Percentiles rank a stretch among this genome's conserved stretches.
Conservation (phyloP, 1,140 invertebrate species). For the Lucilia sericata region DNA sequence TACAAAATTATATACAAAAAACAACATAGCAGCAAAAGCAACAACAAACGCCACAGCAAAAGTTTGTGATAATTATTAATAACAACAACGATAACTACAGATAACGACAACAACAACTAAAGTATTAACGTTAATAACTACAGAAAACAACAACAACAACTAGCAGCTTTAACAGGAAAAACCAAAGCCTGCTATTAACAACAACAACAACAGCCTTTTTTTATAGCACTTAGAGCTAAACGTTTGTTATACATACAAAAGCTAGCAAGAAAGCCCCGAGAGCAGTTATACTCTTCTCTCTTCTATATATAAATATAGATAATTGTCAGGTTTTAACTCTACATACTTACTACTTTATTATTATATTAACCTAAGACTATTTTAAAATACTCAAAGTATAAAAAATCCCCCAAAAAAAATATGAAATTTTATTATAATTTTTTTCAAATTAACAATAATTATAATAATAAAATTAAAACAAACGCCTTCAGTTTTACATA, state of each 20-base stretch:
- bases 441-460: neutral
- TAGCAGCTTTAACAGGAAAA: conserved; percentile 72
- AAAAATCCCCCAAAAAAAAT: no score
- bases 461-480: neutral
- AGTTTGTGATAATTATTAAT: neutral
- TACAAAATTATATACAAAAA: neutral
- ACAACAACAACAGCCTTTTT: neutral
- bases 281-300: no score
- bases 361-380: conserved; percentile 29
- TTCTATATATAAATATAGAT: neutral
- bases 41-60: neutral
- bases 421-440: neutral
- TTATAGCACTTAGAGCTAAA: no score
- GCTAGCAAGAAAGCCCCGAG: no score
- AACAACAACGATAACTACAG: neutral
- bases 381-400: neutral
- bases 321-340: conserved; percentile 33
- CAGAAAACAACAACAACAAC: conserved; percentile 58
- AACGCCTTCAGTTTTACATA: conserved; percentile 43
- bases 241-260: no score
- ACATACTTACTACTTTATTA: no score
- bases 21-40: conserved; percentile 28
- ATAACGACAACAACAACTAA: neutral
- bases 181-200: no score
- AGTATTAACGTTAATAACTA: neutral